These are phyloP conservation scores for Myrmecobius fasciatus DNA, from an alignment of 2,113 vertebrate species.

Conservation along the genomic window DNA sequence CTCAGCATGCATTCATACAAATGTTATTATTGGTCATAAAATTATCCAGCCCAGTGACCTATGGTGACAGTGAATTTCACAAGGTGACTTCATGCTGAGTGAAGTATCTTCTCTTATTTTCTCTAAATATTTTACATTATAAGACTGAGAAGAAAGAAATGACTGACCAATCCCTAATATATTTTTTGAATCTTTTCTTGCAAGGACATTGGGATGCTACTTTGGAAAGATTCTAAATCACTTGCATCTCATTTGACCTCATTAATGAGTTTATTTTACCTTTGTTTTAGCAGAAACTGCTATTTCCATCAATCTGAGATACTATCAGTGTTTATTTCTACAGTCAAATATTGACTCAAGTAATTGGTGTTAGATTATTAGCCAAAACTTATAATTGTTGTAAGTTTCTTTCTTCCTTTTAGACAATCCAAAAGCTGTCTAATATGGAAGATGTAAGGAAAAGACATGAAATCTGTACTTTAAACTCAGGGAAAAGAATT, in stretches of 20 bases:
- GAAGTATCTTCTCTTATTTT: constrained; percentile 79
- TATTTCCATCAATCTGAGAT: background rate
- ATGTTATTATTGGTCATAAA: constrained; percentile 83
- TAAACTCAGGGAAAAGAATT: constrained; percentile 14
- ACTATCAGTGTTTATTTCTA: background rate
- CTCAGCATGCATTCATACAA: constrained; percentile 81
- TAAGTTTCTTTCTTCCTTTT: constrained; percentile 21
- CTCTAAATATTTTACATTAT: constrained; percentile 78
- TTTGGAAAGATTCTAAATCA: constrained; percentile 27
- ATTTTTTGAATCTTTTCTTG: constrained; percentile 58
- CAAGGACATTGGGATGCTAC: background rate
- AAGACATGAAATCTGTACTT: background rate
- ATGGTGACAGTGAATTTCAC: constrained; percentile 78
- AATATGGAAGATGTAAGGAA: background rate
- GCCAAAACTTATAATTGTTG: background rate
- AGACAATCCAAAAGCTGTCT: constrained; percentile 6
- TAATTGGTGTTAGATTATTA: background rate
- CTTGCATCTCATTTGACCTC: constrained; percentile 22
- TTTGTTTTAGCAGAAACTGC: background rate
- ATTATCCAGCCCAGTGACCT: constrained; percentile 81
- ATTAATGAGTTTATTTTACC: constrained; percentile 9
- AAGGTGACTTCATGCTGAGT: constrained; percentile 81
- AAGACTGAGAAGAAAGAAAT: constrained; percentile 39
- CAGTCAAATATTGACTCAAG: background rate
- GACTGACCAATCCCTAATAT: background rate